These are phyloP conservation scores for Eilema griseolum DNA, from an alignment of 2,888 invertebrate genomes.

Conservation along the genomic window DNA sequence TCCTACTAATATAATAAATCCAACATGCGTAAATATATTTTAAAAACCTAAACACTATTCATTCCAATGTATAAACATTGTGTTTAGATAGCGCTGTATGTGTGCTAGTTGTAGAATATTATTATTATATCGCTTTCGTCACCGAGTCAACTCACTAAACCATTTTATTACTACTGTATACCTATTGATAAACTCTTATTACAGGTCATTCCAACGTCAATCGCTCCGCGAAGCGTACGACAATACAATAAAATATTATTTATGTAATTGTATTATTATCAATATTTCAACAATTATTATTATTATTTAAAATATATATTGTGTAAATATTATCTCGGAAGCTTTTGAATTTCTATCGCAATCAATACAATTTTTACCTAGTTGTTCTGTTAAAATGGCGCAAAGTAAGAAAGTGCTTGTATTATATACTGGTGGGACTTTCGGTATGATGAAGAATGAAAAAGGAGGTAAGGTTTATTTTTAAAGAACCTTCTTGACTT, in stretches of 20 bases:
- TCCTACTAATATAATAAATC: too few relatives aligned
- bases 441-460: conserved; percentile 96
- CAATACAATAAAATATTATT: background rate
- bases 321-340: background rate
- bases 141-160: background rate
- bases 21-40: too few relatives aligned
- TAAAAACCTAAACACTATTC: too few relatives aligned
- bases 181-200: background rate
- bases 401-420: conserved; percentile 65
- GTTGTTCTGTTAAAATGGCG: conserved; percentile 56
- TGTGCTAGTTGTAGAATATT: background rate
- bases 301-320: background rate
- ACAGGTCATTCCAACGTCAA: background rate
- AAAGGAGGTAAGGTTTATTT: conserved; percentile 89
- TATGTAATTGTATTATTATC: too few relatives aligned
- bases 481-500: background rate
- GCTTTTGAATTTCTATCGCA: background rate
- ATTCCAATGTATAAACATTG: too few relatives aligned
- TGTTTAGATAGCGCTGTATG: too few relatives aligned
- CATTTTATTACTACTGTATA: background rate
- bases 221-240: background rate
- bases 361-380: background rate
- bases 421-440: conserved; percentile 98
- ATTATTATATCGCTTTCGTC: background rate
- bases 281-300: background rate